Evolutionary conservation across 2,797 vertebrate genomes (phyloP).

Genomic region (Aselliscus stoliczkanus): DNA sequence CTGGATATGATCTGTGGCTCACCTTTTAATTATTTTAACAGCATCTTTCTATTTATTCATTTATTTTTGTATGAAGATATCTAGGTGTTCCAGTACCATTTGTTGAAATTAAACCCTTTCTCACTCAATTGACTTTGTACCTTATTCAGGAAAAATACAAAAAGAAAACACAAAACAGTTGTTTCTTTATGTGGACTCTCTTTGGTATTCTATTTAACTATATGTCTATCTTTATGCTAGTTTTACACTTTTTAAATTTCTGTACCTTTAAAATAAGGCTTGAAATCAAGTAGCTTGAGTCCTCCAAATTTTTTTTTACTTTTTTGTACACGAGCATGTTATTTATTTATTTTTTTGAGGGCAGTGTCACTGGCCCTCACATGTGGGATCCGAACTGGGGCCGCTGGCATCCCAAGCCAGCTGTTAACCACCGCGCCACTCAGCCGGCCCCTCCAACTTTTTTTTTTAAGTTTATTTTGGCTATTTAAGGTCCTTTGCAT

Average conservation of each 20-base stretch:
- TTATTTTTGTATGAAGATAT: neutral
- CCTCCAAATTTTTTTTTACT: neutral
- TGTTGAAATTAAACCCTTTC: neutral
- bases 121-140: neutral
- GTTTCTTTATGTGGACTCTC: neutral
- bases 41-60: neutral
- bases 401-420: too few relatives aligned
- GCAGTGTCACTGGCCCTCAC: too few relatives aligned
- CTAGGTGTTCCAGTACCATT: neutral
- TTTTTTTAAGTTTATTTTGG: neutral
- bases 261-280: neutral
- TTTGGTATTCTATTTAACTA: neutral
- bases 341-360: too few relatives aligned
- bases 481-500: neutral
- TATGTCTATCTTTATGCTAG: neutral
- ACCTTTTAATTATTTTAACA: neutral
- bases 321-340: too few relatives aligned
- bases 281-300: neutral
- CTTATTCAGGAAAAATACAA: neutral
- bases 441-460: too few relatives aligned
- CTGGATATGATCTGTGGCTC: neutral
- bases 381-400: too few relatives aligned
- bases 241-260: neutral
- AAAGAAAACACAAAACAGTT: neutral
- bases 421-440: too few relatives aligned